Evolutionary conservation across 2,113 vertebrate genomes (phyloP), one percentile per base, ranked within the genome.

Genomic region (Euleptes europaea): DNA sequence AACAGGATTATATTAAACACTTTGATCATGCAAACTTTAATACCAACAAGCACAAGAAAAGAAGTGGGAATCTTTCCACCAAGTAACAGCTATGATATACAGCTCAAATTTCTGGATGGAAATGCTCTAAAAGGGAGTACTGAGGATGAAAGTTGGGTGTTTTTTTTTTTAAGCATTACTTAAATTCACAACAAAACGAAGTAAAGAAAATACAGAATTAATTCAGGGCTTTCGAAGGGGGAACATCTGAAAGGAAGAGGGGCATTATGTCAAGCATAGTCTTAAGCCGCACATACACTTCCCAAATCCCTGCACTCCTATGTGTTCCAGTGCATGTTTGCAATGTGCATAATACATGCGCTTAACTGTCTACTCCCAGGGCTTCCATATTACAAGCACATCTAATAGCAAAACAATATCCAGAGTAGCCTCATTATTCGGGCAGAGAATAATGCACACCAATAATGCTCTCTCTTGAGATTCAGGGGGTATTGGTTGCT

Each of bases 1-100:
- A 91, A 57, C 40, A 38, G 31, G 33, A 80, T 80, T 88, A 71
- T 78, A 40, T 63, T 85, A 70, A 91, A 91, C 87, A 26, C 87
- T 0, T 86, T 78, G 77, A 14, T 84, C 1, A 83, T 0, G 63
- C 66, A 85, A 90, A 49, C 71, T 54, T 76, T 51, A 72, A 28
- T 12, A 42, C 21, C 40, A 72, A 40, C 21, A 76, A 76, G 49
- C 47, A 76, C 8, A 33, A 44, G 33, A 54, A 76, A 76, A 33
- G 19, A 76, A 88, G 35, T n/a, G 40, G n/a, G 51, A 82, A 86
- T 66, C 35, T 84, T 80, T 84, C 63, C 82, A 85, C 57, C 75
- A n/a, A 2, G 42, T 49, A 49, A 28, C 72, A 44, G 44, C 33
- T 66, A 82, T 77, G 57, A 82, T 35, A 80, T n/a, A 75, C 28